Evolutionary conservation across 2,888 invertebrate genomes (phyloP).

Genomic region (Xylota segnis): DNA sequence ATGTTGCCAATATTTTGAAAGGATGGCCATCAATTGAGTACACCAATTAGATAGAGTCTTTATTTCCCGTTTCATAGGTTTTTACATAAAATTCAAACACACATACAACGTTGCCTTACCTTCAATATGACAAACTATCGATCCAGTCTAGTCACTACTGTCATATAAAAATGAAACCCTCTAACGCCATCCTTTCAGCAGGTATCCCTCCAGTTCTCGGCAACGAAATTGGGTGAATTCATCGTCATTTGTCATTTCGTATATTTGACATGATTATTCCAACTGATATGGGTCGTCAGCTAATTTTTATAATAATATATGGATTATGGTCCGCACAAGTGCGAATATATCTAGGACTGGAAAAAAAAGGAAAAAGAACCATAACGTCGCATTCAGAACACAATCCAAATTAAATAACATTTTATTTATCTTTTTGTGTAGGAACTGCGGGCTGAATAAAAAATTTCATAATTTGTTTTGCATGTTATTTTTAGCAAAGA

Average conservation of each 20-base stretch:
- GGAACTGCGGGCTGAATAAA: neutral
- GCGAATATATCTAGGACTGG: neutral
- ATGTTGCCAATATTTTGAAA: no score
- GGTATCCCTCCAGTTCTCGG: neutral
- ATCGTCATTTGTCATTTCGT: conserved; percentile 1
- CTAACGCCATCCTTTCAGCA: neutral
- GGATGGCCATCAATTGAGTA: no score
- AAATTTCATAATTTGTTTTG: conserved; percentile 4
- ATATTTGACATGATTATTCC: neutral
- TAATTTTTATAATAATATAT: neutral
- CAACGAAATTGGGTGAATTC: neutral
- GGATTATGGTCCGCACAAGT: neutral
- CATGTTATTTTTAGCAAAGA: conserved; percentile 12
- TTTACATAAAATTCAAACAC: no score
- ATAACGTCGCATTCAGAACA: neutral
- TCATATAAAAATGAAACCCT: conserved; percentile 1
- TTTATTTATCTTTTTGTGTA: neutral
- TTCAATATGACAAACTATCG: neutral
- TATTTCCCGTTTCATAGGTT: no score
- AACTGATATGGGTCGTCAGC: conserved; percentile 9
- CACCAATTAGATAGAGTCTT: no score
- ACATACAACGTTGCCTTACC: neutral
- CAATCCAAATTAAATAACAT: neutral
- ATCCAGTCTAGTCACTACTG: neutral
- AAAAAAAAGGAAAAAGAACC: neutral